Evolutionary conservation across 2,113 vertebrate genomes (phyloP).

Genomic region (Terrapene triunguis): DNA sequence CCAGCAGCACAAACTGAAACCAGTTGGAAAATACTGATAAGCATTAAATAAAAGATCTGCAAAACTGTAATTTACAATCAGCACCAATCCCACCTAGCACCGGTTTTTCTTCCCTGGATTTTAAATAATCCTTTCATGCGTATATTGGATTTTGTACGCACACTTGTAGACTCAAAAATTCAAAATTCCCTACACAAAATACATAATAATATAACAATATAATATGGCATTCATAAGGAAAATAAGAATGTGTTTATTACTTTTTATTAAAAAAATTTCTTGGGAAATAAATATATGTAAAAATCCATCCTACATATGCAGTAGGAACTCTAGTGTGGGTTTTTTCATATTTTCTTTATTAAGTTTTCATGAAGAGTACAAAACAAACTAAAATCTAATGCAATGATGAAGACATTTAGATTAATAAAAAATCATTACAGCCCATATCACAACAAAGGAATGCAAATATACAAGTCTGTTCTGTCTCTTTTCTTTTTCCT

Average conservation of each 20-base stretch:
- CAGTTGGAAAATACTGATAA: background rate
- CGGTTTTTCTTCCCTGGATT: background rate
- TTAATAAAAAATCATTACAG: background rate
- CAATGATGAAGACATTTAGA: background rate
- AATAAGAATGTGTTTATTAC: background rate
- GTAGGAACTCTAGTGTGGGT: background rate
- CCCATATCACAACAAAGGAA: background rate
- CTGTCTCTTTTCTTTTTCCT: background rate
- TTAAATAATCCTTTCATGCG: background rate
- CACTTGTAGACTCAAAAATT: background rate
- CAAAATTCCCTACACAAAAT: background rate
- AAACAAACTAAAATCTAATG: background rate
- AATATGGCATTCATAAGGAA: background rate
- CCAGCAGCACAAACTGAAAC: background rate
- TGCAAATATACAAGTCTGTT: background rate
- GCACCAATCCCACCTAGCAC: background rate
- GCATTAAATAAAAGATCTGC: background rate
- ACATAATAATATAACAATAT: background rate
- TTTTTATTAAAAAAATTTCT: background rate
- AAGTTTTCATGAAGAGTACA: background rate
- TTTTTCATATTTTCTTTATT: background rate
- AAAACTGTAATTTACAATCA: background rate
- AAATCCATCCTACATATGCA: background rate
- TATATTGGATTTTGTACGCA: background rate
- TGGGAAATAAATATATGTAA: background rate